Percentiles rank a stretch among this genome's conserved stretches.
These are phyloP conservation scores for Sakesphorus luctuosus DNA, from an alignment of 2,113 vertebrate genomes.

Conservation along the genomic window DNA sequence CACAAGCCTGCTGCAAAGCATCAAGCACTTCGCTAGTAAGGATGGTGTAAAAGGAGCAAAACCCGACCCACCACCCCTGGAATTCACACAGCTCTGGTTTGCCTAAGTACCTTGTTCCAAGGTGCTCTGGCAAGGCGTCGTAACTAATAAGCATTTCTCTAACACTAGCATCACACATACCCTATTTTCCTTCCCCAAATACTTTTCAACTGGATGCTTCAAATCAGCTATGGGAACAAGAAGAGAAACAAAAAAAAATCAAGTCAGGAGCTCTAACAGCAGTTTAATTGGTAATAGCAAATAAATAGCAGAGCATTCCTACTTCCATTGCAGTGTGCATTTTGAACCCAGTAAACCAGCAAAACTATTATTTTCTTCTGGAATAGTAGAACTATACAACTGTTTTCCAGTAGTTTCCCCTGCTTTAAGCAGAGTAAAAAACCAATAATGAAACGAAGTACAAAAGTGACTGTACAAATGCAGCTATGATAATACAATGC, in stretches of 20 bases:
- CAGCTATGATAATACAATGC: neutral
- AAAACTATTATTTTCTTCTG: neutral
- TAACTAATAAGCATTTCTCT: neutral
- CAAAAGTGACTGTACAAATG: neutral
- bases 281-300: neutral
- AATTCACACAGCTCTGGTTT: neutral
- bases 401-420: neutral
- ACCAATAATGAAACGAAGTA: neutral
- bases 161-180: neutral
- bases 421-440: neutral
- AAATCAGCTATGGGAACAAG: neutral
- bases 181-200: neutral
- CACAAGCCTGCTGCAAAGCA: neutral
- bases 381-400: neutral
- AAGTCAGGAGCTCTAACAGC: neutral
- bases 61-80: neutral
- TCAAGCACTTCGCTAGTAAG: neutral
- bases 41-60: neutral
- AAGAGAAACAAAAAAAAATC: neutral
- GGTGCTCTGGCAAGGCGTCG: neutral
- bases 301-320: neutral
- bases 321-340: rapidly evolving
- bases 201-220: neutral
- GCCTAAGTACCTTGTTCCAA: neutral
- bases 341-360: neutral